Evolutionary conservation across 1,140 invertebrate genomes (phyloP).

Genomic region (Lucilia sericata): DNA sequence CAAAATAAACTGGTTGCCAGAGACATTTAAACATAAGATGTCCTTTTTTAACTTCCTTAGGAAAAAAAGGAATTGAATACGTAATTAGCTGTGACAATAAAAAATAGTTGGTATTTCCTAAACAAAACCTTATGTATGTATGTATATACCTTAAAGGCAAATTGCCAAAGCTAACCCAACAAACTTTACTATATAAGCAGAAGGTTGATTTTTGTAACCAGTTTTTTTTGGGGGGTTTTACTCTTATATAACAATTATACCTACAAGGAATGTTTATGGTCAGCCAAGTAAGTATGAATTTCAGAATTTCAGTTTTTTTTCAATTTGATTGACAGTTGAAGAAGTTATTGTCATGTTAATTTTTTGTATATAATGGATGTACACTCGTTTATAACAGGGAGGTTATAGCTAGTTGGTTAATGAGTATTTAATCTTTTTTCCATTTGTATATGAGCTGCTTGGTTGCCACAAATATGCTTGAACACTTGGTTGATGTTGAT

Average conservation of each 20-base stretch:
- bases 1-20: constrained; percentile 16
- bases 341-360: constrained; percentile 13
- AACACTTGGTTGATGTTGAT: neutral
- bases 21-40: neutral
- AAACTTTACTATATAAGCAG: neutral
- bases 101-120: neutral
- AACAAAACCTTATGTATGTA: too few relatives aligned
- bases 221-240: neutral
- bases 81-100: constrained; percentile 31
- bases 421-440: constrained; percentile 12
- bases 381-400: neutral
- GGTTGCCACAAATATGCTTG: neutral
- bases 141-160: constrained; percentile 23
- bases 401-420: neutral
- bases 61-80: constrained; percentile 8
- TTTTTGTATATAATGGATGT: too few relatives aligned
- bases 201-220: neutral
- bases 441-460: neutral
- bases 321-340: constrained; percentile 31
- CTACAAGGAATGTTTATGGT: too few relatives aligned
- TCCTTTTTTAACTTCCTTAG: neutral
- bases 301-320: neutral
- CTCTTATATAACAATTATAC: too few relatives aligned
- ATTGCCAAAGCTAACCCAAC: constrained; percentile 31
- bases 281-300: too few relatives aligned